Conservation (phyloP, 2,888 invertebrate species). For the Drosophila parthenogenetica region DNA sequence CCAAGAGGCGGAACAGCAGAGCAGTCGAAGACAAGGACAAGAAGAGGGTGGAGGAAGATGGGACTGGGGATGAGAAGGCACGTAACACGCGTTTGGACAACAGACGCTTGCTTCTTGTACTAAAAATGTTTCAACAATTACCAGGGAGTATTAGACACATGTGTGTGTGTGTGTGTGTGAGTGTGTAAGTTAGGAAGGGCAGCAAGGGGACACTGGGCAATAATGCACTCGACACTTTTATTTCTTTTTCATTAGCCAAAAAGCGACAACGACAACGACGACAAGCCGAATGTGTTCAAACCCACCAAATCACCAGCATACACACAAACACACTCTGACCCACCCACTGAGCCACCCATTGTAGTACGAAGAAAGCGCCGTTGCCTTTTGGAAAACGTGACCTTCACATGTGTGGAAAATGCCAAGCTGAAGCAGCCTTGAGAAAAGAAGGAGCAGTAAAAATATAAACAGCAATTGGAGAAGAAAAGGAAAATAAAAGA, state of each 20-base stretch:
- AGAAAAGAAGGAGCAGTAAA: background rate
- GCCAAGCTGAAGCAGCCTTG: background rate
- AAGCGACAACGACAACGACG: conserved; percentile 57
- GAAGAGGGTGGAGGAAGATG: background rate
- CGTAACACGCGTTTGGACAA: conserved; percentile 58
- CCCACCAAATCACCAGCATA: conserved; percentile 27
- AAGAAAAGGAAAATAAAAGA: too few relatives aligned
- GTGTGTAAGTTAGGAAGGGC: conserved; percentile 11
- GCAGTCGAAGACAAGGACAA: background rate
- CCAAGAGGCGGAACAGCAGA: background rate
- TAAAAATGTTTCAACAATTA: conserved; percentile 74
- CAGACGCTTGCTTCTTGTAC: conserved; percentile 52
- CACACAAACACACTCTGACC: conserved; percentile 3
- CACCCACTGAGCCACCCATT: background rate
- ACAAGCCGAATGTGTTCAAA: conserved; percentile 38
- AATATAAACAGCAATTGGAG: background rate
- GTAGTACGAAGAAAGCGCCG: conserved; percentile 33
- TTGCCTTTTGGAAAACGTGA: conserved; percentile 39
- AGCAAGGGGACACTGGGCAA: conserved; percentile 50
- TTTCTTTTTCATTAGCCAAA: conserved; percentile 80
- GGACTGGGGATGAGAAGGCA: conserved; percentile 32
- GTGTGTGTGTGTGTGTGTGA: conserved; percentile 28
- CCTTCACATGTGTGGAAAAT: conserved; percentile 54
- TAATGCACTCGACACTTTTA: conserved; percentile 81
- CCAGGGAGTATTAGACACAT: conserved; percentile 55